Evolutionary conservation across 37 sponge, comb jelly and placozoan species (phyloP), one percentile per base, ranked within the genome.

Genomic region (Bolinopsis microptera): DNA sequence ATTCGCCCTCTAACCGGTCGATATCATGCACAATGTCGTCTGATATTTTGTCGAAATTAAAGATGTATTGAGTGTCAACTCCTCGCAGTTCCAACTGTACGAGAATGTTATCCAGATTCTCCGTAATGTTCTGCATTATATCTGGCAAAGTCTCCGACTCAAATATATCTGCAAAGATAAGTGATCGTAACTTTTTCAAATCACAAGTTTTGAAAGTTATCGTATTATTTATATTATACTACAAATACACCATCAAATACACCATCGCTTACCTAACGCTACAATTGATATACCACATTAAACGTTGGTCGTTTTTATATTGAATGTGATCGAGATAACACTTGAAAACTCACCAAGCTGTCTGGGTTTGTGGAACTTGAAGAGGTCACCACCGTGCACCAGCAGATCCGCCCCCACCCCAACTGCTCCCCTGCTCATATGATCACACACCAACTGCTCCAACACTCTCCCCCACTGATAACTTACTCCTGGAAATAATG

Each of bases 381-480:
- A 77, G 36, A 77, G 21, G 21, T 77, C 80, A 9, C 35, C 35
- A 1, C 80, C 80, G 21, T 77, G 80, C 1, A 77, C 80, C 16
- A 77, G 27, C 21, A 77, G 35, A 36, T 77, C 80, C 1, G 80
- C 80, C 0, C 33, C 80, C 36, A 77, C 18, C 37, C 80, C 33
- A 32, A 77, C 80, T 2, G 33, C 80, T 13, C 80, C 80, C 36
- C 80, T 1, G 21, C 80, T 77, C 33, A 77, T 1, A 21, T 34
- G 21, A 36, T 77, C 80, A 77, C 80, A 77, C 37, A 77, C 80
- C 80, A 77, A 27, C 80, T 77, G 28, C 36, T 77, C 80, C 5
- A 77, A 32, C 0, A 5, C 13, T 32, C 80, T 27, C 35, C 80
- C 80, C 21, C 33, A 32, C 8, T 21, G 33, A 77, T 34, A 77